Conservation (phyloP, 2,797 vertebrate genomes). For the Sibirionetta formosa region DNA sequence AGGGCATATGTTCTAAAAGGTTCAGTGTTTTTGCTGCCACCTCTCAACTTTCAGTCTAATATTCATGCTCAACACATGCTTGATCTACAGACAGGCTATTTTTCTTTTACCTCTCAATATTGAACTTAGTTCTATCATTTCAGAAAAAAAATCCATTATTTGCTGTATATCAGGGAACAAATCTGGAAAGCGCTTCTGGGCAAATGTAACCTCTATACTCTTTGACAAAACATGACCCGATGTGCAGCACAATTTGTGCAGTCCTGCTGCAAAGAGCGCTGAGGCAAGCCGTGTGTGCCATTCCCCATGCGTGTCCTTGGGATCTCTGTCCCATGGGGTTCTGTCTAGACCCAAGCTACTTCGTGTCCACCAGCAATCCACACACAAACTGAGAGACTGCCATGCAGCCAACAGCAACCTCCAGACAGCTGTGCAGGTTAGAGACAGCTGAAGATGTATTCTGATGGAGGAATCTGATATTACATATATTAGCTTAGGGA, state of each 20-base stretch:
- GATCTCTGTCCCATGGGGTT: background rate
- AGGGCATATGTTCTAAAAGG: background rate
- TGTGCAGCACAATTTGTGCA: accelerated
- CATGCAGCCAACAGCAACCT: background rate
- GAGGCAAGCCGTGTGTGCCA: accelerated
- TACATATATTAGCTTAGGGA: background rate
- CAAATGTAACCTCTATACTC: background rate
- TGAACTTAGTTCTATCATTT: background rate
- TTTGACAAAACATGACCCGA: background rate
- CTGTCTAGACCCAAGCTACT: accelerated
- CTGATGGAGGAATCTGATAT: accelerated
- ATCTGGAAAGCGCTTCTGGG: background rate
- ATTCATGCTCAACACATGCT: background rate
- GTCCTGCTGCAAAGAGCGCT: background rate
- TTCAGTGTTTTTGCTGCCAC: background rate
- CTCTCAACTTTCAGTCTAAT: background rate
- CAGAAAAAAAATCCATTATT: background rate
- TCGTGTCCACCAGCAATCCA: accelerated
- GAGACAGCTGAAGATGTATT: background rate
- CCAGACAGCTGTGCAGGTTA: background rate
- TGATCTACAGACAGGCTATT: background rate
- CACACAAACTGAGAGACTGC: accelerated
- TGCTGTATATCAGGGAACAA: background rate
- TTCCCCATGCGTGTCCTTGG: accelerated
- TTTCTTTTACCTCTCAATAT: background rate